Evolutionary conservation across 2,113 vertebrate species (phyloP).

Genomic region (Apodemus speciosus): DNA sequence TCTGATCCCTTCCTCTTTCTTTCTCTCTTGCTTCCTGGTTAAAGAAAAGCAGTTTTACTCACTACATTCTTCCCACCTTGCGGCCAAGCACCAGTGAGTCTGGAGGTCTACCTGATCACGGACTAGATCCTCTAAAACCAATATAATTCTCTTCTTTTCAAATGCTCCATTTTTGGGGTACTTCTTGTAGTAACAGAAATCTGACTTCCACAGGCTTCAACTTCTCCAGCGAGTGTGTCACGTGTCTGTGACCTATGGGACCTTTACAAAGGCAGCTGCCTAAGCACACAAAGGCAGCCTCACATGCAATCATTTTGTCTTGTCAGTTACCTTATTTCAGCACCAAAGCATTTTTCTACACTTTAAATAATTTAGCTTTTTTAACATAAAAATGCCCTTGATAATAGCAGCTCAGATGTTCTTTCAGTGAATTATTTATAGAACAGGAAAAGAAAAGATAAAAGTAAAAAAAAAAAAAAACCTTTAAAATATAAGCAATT

Average conservation of each 20-base stretch:
- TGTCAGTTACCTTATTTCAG: neutral
- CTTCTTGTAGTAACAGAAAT: neutral
- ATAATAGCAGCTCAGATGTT: constrained; percentile 44
- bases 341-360: neutral
- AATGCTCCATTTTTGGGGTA: neutral
- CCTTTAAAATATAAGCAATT: neutral
- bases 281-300: neutral
- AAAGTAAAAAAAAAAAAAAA: constrained; percentile 53
- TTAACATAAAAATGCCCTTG: constrained; percentile 33
- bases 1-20: no score
- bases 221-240: neutral
- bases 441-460: constrained; percentile 36
- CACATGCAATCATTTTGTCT: neutral
- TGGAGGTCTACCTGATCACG: neutral
- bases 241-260: neutral
- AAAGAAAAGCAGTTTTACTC: neutral
- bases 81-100: neutral
- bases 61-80: no score
- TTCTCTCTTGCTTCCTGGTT: neutral
- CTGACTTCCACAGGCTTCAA: neutral
- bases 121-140: neutral
- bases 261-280: neutral
- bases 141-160: no score
- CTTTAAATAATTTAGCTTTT: constrained; percentile 54
- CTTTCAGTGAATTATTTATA: constrained; percentile 52